Evolutionary conservation across 2,113 vertebrate species (phyloP), one percentile per base, ranked within the genome.

Genomic region (Prolemur simus): DNA sequence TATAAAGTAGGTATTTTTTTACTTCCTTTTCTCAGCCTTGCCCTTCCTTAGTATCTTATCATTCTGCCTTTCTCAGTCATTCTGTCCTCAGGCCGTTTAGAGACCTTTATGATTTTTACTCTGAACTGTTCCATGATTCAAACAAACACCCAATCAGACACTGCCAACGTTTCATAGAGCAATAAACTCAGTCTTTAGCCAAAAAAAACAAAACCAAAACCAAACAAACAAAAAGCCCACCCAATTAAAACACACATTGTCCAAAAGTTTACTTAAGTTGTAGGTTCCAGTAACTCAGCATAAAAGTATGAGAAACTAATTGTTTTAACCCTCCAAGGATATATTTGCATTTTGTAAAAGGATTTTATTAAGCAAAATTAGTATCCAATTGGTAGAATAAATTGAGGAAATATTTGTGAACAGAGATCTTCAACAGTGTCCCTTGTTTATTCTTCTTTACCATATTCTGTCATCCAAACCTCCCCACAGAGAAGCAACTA

Each of bases 1-100:
- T 87, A 68, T 82, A 34, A 89, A 89, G 82, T 91, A 73, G 54
- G 23, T 96, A 8, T 93, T 89, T 90, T 97, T 95, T 97, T 74
- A 95, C 56, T 97, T 96, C 93, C 73, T 91, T 94, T 93, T 21
- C 17, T 21, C 47, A 76, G 29, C 20, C n/a, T 20, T 93, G 34
- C 58, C 83, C 47, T 87, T 95, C 58, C 68, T 87, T 71, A 56
- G 34, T 95, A 78, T 92, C 37, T 96, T 49, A 42, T 74, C 69
- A 27, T 71, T 91, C 34, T n/a, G 60, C 37, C 20, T 93, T 93
- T 87, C 71, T 73, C 80, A 69, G 27, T 87, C 20, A 76, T 83
- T 87, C 42, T 94, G 32, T 82, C 3, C 5, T 68, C 56, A 52
- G 39, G 34, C 76, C 86, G 42, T 74, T n/a, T 17, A 83, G 39